These are phyloP conservation scores for Sphaeramia orbicularis DNA, from an alignment of 2,797 vertebrate species.

Conservation along the genomic window DNA sequence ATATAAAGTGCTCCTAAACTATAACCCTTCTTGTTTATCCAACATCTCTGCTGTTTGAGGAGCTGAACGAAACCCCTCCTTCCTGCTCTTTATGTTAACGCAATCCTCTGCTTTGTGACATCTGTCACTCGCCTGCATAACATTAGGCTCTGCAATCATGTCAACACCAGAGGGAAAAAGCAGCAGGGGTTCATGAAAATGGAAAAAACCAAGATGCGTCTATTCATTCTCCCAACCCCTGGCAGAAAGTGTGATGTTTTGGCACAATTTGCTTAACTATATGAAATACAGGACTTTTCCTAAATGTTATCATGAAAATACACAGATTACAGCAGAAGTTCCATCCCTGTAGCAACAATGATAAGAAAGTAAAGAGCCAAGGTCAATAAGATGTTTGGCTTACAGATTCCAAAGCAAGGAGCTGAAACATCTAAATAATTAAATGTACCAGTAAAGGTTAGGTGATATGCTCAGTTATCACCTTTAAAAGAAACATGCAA, in stretches of 20 bases:
- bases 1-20: slow-evolving; percentile 7
- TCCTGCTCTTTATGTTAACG: slow-evolving; percentile 7
- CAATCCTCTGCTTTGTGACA: slow-evolving; percentile 27
- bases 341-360: slow-evolving; percentile 49
- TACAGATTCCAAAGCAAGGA: slow-evolving; percentile 38
- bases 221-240: neutral
- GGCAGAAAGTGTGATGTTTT: slow-evolving; percentile 2
- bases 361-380: slow-evolving; percentile 57
- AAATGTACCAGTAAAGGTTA: slow-evolving; percentile 14
- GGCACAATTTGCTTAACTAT: neutral
- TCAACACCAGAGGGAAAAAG: slow-evolving; percentile 51
- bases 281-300: slow-evolving; percentile 11
- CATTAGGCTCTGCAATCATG: slow-evolving; percentile 47
- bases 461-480: slow-evolving; percentile 26
- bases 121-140: slow-evolving; percentile 50
- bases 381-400: slow-evolving; percentile 56
- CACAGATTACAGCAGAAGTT: slow-evolving; percentile 45
- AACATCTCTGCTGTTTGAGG: slow-evolving; percentile 7
- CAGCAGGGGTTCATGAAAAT: slow-evolving; percentile 18
- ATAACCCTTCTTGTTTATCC: neutral
- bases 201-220: slow-evolving; percentile 29
- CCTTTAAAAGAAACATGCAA: slow-evolving; percentile 30
- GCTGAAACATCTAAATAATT: slow-evolving; percentile 46
- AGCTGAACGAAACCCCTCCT: slow-evolving; percentile 6
- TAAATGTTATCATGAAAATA: slow-evolving; percentile 27